Evolutionary conservation across 1,140 invertebrate species (phyloP).

Genomic region (Idris sp.): DNA sequence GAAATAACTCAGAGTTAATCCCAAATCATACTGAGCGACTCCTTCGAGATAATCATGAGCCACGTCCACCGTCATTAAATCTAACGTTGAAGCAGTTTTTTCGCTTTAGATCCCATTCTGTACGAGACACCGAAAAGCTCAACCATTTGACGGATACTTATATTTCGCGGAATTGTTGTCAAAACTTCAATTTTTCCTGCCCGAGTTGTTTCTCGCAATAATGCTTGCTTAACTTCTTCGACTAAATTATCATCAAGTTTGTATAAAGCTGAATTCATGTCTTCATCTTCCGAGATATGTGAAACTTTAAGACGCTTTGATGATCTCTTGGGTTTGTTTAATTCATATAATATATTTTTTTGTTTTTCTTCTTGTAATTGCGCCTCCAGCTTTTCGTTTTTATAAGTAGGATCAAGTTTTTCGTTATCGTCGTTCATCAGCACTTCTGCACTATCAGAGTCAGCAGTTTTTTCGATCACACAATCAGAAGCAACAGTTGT

Average conservation of each 20-base stretch:
- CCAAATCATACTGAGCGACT: too few species aligned
- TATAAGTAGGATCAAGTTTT: constrained; percentile 19
- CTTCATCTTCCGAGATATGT: too few species aligned
- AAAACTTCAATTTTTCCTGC: constrained; percentile 10
- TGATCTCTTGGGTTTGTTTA: constrained; percentile 1
- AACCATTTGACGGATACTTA: constrained; percentile 16
- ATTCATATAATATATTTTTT: neutral
- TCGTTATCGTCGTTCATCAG: too few species aligned
- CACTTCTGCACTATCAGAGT: too few species aligned
- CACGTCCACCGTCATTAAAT: too few species aligned
- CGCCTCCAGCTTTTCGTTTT: neutral
- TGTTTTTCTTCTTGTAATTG: neutral
- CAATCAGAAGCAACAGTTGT: too few species aligned
- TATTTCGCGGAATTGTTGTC: constrained; percentile 8
- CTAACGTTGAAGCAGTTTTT: too few species aligned
- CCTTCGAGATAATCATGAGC: too few species aligned
- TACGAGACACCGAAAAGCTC: constrained; percentile 11
- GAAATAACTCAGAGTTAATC: too few species aligned
- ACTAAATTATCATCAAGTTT: neutral
- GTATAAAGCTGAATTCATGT: too few species aligned
- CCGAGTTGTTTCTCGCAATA: too few species aligned
- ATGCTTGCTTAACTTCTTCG: neutral
- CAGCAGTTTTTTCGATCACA: too few species aligned
- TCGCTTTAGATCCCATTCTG: constrained; percentile 19
- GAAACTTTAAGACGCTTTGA: constrained; percentile 10